phyloP scores from a whole-genome alignment of 1,140 invertebrate genomes.

The Penaeus vannamei region DNA sequence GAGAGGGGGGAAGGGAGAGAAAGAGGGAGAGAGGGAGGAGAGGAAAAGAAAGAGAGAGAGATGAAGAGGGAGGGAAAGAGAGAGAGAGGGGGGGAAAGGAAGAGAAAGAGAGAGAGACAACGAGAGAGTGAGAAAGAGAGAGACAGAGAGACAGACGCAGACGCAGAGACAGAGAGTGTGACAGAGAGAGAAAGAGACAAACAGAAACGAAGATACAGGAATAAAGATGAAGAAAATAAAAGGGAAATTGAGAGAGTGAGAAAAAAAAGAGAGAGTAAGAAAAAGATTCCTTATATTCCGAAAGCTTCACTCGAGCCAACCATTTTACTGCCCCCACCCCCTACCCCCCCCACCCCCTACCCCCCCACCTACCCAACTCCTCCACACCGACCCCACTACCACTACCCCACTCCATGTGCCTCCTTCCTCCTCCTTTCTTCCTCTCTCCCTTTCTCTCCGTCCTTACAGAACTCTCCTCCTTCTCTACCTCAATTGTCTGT shows the following conservation, averaged over 20 bases:
- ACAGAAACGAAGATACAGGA: not conserved
- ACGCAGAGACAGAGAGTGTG: not conserved
- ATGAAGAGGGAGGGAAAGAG: not conserved
- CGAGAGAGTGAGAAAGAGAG: not conserved
- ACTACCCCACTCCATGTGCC: not conserved
- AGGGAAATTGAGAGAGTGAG: constrained; percentile 29
- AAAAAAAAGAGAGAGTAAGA: constrained; percentile 40
- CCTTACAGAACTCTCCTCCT: not conserved
- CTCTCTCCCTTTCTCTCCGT: not conserved
- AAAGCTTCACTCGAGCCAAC: too few species aligned
- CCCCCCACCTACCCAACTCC: not conserved
- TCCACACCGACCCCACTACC: too few species aligned
- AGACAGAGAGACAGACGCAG: not conserved
- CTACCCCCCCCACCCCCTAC: too few species aligned
- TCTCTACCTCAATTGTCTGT: not conserved
- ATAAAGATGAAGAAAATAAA: not conserved
- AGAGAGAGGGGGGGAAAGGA: not conserved
- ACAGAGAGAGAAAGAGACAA: not conserved
- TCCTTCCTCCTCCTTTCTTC: not conserved
- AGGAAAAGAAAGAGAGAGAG: not conserved
- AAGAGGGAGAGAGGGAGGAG: not conserved
- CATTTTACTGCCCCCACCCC: too few species aligned
- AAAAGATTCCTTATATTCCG: not conserved
- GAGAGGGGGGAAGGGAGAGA: constrained; percentile 3
- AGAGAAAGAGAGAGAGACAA: not conserved